Evolutionary conservation across 2,888 invertebrate genomes (phyloP), one percentile per base, ranked within the genome.

Genomic region (Sphaeridia pumilis): DNA sequence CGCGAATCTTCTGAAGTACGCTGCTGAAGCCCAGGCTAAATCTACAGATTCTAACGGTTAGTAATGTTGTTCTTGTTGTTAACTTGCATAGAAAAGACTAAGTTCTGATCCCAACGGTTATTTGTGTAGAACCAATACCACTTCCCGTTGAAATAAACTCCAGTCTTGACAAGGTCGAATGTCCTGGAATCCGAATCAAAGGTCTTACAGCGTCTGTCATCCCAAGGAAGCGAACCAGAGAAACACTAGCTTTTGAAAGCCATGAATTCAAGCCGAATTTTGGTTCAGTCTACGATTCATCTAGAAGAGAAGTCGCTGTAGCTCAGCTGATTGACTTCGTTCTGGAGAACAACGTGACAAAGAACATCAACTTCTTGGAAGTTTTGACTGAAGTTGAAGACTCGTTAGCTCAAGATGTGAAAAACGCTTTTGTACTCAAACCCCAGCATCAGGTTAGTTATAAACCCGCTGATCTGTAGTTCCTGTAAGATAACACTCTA

Each of bases 161-260:
- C 3, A 72, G 74, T 60, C 73, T 78, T 34, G 74, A 71, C 21
- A 58, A 70, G 1, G 69, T 74, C 56, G 76, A 80, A 59, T 77
- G 81, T 50, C 87, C 87, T 43, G 86, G 84, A 54, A 81, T 87
- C 1, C 83, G 84, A 70, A 73, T 89, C 4, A 76, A 80, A 49
- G 87, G 87, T 3, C 72, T 88, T 0, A 79, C 82, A 60, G 85
- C 85, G 0, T 83, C 81, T 52, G 77, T 83, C 0, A 86, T 88
- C 41, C 77, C 83, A 1, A 75, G 80, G 59, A 78, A 78, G 45
- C 73, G 79, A 56, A 79, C 80, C 20, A 77, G 83, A 26, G 80
- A 81, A 10, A 74, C 80, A n/a, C 87, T 88, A 2, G 80, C 85
- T 0, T 70, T 88, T 21, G 88, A 89, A 69, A 79, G 78, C 5